phyloP scores from a whole-genome alignment of 2,797 vertebrate genomes.

The Phoeniculus purpureus region DNA sequence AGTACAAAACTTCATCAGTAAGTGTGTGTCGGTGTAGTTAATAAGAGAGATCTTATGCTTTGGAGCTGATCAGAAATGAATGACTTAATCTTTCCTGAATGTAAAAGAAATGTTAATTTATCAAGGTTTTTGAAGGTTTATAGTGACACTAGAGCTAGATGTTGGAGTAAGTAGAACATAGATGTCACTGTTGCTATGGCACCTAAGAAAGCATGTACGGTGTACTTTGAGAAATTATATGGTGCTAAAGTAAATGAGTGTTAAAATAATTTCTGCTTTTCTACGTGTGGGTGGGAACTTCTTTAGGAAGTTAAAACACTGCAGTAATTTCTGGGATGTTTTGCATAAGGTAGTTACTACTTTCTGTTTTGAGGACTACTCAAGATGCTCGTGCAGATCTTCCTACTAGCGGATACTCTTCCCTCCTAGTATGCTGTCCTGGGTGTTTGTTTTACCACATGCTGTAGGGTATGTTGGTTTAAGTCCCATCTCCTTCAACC shows the following conservation, averaged over 20 bases:
- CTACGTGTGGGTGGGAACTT: not conserved
- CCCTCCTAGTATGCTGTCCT: accelerated
- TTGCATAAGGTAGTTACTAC: not conserved
- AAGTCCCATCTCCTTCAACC: not conserved
- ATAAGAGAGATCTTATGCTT: not conserved
- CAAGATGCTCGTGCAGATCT: not conserved
- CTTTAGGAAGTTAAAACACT: not conserved
- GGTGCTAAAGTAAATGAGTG: not conserved
- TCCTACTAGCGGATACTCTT: not conserved
- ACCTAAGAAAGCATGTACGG: not conserved
- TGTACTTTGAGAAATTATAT: not conserved
- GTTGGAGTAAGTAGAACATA: constrained; percentile 5
- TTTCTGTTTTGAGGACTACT: not conserved
- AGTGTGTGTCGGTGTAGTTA: not conserved
- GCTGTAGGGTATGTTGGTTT: not conserved
- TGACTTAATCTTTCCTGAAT: constrained; percentile 16
- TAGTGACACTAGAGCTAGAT: constrained; percentile 15
- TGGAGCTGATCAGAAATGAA: constrained; percentile 14
- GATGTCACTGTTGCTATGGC: constrained; percentile 23
- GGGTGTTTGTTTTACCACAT: not conserved
- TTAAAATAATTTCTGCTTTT: not conserved
- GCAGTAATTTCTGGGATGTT: not conserved
- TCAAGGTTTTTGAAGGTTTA: not conserved
- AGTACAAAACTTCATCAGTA: not conserved
- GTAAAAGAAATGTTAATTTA: constrained; percentile 40